Base-by-base conservation (phyloP, 2,797 vertebrate species). In the Oryzias dopingdopingensis region DNA sequence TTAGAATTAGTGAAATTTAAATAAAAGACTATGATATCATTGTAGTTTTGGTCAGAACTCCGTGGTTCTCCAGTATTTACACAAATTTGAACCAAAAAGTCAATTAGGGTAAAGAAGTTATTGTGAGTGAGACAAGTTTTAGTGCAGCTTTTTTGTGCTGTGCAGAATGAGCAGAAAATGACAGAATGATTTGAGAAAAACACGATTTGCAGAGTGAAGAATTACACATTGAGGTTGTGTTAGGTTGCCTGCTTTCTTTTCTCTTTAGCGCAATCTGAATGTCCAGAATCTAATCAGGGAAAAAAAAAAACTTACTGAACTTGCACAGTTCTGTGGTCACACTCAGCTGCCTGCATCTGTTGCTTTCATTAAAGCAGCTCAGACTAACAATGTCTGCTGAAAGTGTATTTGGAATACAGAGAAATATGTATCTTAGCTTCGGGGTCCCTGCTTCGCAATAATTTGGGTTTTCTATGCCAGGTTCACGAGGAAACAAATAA, bases 401-500 rank as follows among this genome's bases (percentile, higher is more conserved):
- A 67, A 59, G 60, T 40, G 40, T 23, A 51, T 54, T 58, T 64
- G 66, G 63, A 77, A 76, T 46, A 48, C 53, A 46, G 18, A 70
- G 47, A 47, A 63, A 76, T 68, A 54, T 46, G 49, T 17, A 15
- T 67, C 51, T 74, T 49, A 20, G 58, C 77, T 65, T 65, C 52
- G 26, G 68, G 63, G 32, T 68, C 51, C 43, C 46, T 56, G 47
- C 59, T 77, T 72, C 74, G 46, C 67, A 62, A 53, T 84, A 69
- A 83, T 86, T 84, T 79, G 66, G 65, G 70, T 77, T 88, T 82
- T 88, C 75, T 79, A 83, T 83, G 82, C 79, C 79, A 78, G 72
- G 76, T 80, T 72, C 74, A 76, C 43, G 52, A 84, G 79, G 74
- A 87, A 80, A 85, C 86, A 68, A 74, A 85, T 87, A 68, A 74